A percentile compares a stretch with the other conserved stretches of the same genome.
Evolutionary conservation across 92 coral and sea anemone species (phyloP).

Genomic region (Porites lobata): DNA sequence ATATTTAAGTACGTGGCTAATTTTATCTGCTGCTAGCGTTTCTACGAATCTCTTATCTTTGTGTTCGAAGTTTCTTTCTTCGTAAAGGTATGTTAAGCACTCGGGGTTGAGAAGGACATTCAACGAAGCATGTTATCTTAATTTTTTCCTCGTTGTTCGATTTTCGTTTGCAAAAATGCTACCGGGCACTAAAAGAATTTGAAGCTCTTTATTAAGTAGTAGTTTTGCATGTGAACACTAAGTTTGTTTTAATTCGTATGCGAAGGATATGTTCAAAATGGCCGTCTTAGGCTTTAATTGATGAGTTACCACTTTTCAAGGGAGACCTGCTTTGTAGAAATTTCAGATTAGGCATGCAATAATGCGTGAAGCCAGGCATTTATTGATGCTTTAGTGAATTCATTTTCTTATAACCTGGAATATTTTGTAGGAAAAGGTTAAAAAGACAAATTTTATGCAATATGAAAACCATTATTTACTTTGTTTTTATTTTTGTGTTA

Average conservation of each 20-base stretch:
- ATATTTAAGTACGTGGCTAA: slow-evolving; percentile 90
- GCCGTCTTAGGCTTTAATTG: background rate
- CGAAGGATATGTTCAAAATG: slow-evolving; percentile 23
- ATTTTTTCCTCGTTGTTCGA: background rate
- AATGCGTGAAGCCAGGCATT: background rate
- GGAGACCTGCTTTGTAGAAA: background rate
- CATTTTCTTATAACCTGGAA: background rate
- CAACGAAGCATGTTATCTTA: background rate
- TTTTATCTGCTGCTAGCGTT: slow-evolving; percentile 63
- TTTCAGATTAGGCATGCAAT: background rate
- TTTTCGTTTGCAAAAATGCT: background rate
- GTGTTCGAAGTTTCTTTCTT: slow-evolving; percentile 5
- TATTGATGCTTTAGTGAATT: background rate
- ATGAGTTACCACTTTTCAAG: background rate
- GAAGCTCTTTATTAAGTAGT: background rate
- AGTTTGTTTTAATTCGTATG: slow-evolving; percentile 2
- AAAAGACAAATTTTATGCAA: slow-evolving; percentile 1
- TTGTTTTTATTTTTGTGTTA: slow-evolving; percentile 27
- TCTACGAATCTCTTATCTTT: slow-evolving; percentile 43
- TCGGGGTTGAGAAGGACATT: background rate
- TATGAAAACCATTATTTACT: slow-evolving; percentile 29
- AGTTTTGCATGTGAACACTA: background rate
- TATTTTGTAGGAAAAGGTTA: background rate
- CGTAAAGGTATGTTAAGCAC: slow-evolving; percentile 10
- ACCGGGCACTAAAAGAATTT: background rate